phyloP scores from a whole-genome alignment of 2,888 invertebrate genomes.

The Lithophane socia region DNA sequence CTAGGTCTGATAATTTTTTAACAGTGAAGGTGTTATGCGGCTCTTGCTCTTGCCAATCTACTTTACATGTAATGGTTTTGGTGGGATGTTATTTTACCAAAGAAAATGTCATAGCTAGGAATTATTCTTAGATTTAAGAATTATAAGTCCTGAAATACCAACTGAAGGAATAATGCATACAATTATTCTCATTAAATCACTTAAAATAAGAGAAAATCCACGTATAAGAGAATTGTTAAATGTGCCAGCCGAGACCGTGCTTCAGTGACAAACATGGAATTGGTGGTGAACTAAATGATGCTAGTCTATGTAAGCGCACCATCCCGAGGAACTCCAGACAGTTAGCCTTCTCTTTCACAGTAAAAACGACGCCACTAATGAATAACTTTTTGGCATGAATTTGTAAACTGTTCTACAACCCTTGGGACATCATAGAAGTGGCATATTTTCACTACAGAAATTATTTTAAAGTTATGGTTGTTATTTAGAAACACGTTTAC shows the following conservation, averaged over 20 bases:
- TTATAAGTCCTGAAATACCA: background rate
- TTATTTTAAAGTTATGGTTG: background rate
- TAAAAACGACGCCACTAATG: background rate
- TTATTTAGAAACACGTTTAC: background rate
- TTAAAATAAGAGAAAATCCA: background rate
- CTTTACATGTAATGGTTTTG: too few relatives aligned
- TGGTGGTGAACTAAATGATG: background rate
- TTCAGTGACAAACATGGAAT: background rate
- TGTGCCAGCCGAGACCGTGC: too few relatives aligned
- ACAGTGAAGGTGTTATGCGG: too few relatives aligned
- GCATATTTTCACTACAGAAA: background rate
- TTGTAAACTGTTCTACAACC: background rate
- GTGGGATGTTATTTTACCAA: background rate
- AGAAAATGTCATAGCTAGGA: background rate
- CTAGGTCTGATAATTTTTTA: too few relatives aligned
- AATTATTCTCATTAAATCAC: background rate
- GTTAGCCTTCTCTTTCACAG: background rate
- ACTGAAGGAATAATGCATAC: background rate
- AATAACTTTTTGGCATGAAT: background rate
- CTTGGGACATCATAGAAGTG: background rate
- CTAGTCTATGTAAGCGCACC: background rate
- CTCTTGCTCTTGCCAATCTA: too few relatives aligned
- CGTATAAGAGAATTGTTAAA: background rate
- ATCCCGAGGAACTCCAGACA: background rate
- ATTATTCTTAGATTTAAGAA: background rate